These are phyloP conservation scores for Polyommatus icarus DNA, from an alignment of 2,888 invertebrate species.

Conservation along the genomic window DNA sequence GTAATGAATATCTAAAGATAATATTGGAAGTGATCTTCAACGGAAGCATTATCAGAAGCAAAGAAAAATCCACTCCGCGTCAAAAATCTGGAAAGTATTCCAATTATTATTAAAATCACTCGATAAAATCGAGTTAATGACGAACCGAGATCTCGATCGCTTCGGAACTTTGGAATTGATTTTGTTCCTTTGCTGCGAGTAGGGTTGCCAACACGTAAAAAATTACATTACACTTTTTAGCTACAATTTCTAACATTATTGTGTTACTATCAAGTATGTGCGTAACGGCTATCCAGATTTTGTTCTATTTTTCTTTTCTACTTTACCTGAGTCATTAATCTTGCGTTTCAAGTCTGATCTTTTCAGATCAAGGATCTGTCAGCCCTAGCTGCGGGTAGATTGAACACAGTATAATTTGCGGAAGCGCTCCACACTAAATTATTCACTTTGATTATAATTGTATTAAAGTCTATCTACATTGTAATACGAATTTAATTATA, in stretches of 20 bases:
- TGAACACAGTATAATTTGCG: constrained; percentile 64
- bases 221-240: not conserved
- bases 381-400: constrained; percentile 63
- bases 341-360: not conserved
- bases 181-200: constrained; percentile 67
- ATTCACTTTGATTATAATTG: constrained; percentile 36
- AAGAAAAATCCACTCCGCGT: constrained; percentile 62
- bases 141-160: constrained; percentile 71
- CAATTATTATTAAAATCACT: constrained; percentile 73
- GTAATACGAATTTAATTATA: constrained; percentile 12
- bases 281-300: not conserved
- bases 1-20: constrained; percentile 25
- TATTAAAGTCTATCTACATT: constrained; percentile 6
- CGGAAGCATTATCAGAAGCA: not conserved
- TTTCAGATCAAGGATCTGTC: not conserved
- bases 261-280: not conserved
- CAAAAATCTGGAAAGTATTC: constrained; percentile 64
- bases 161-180: constrained; percentile 70
- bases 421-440: constrained; percentile 54
- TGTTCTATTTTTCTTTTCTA: not conserved
- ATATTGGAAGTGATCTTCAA: constrained; percentile 23
- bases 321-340: not conserved
- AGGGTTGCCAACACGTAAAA: constrained; percentile 39
- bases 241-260: not conserved
- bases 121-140: constrained; percentile 79